Evolutionary conservation across 2,888 invertebrate genomes (phyloP).

Genomic region (Philopedon plagiatum): DNA sequence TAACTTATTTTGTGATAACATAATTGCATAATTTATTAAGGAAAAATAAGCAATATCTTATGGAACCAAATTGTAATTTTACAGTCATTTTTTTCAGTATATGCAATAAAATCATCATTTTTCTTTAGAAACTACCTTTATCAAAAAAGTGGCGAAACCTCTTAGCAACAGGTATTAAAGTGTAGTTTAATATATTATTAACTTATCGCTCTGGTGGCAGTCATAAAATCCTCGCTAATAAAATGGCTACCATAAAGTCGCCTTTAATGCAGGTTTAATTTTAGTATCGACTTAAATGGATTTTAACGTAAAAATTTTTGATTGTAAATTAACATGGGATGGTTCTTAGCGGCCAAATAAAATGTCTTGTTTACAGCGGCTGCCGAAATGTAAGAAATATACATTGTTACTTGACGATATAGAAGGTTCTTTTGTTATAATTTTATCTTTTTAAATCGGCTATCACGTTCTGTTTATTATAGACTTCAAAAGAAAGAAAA

Average conservation of each 20-base stretch:
- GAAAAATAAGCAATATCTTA: too few relatives aligned
- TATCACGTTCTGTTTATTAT: too few relatives aligned
- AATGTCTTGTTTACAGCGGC: background rate
- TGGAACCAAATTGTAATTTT: too few relatives aligned
- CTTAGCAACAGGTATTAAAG: constrained; percentile 23
- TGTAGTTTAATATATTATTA: constrained; percentile 33
- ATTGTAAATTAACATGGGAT: constrained; percentile 27
- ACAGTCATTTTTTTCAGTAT: too few relatives aligned
- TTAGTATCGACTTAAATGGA: constrained; percentile 53
- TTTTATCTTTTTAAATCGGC: too few relatives aligned
- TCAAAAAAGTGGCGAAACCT: constrained; percentile 28
- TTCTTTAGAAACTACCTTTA: background rate
- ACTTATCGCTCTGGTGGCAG: constrained; percentile 54
- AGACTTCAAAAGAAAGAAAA: too few relatives aligned
- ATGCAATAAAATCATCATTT: background rate
- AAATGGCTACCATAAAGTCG: constrained; percentile 52
- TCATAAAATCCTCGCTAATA: constrained; percentile 56
- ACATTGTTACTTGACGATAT: too few relatives aligned
- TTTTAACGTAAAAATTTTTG: constrained; percentile 25
- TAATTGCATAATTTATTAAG: too few relatives aligned
- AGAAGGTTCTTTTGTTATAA: too few relatives aligned
- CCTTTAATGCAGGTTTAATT: constrained; percentile 51
- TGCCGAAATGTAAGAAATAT: too few relatives aligned
- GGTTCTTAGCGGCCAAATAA: constrained; percentile 25
- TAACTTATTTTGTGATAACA: too few relatives aligned